Conservation (phyloP, 2,888 invertebrate genomes). For the Rutpela maculata region DNA sequence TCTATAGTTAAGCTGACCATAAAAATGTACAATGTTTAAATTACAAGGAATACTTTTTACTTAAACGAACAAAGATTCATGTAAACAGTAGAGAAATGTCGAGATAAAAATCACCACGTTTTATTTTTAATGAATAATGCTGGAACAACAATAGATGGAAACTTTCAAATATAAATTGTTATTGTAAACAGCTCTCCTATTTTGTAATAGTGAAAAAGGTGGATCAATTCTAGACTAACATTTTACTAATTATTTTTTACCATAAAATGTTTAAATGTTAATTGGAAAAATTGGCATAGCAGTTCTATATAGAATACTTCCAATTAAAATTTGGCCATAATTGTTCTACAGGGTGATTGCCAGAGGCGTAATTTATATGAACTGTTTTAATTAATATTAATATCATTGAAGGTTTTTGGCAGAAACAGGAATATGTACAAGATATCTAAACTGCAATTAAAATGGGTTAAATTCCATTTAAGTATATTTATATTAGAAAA, state of each 20-base stretch:
- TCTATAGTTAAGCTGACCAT: constrained; percentile 9
- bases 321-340: too few relatives aligned
- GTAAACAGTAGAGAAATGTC: constrained; percentile 32
- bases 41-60: constrained; percentile 30
- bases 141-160: constrained; percentile 25
- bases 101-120: constrained; percentile 34
- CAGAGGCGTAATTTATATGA: too few relatives aligned
- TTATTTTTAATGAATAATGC: constrained; percentile 30
- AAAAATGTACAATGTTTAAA: constrained; percentile 27
- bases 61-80: not conserved
- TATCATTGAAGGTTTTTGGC: too few relatives aligned
- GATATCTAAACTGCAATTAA: too few relatives aligned
- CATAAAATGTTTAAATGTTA: not conserved
- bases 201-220: constrained; percentile 13
- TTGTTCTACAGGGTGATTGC: too few relatives aligned
- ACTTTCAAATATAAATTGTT: constrained; percentile 33
- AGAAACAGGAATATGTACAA: too few relatives aligned
- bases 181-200: constrained; percentile 10
- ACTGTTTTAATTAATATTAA: too few relatives aligned
- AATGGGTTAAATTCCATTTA: too few relatives aligned
- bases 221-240: not conserved
- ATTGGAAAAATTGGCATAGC: too few relatives aligned
- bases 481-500: too few relatives aligned
- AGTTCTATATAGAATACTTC: too few relatives aligned
- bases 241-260: not conserved